Base-by-base conservation (phyloP, 64 coral and sea anemone genomes). In the Platygyra sinensis region DNA sequence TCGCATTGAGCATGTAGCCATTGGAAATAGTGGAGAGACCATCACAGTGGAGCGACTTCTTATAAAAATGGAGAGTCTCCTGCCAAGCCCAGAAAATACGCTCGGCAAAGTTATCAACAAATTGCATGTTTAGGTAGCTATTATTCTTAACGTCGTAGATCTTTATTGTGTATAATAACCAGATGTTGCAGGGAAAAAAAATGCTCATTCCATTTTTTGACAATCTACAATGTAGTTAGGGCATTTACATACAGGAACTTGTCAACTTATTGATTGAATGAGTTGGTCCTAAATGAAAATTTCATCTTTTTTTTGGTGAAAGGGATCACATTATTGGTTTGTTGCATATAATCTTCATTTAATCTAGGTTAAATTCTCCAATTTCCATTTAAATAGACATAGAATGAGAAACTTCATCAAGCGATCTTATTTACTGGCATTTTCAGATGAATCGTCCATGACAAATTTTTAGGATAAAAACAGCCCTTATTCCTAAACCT, bases 21-120 rank as follows among this genome's bases (percentile, higher is more conserved):
- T 99, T 86, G 97, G 97, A 22, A 96, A 93, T 60, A 92, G 86
- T 82, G 96, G 96, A 39, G 97, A 99, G 39, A 99, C 93, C 10
- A 99, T 99, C 7, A 96, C 97, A n/a, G 97, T 99, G 0, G 97
- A 99, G 72, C 69, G 97, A 65, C 91, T 99, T 15, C 75, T 99
- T 24, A 99, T 99, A n/a, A 99, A 96, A 72, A 99, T 99, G 97
- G 97, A 99, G 20, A 95, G 94, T 50, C 87, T 95, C 11, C 72
- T 99, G 13, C 97, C 97, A 1, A 95, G 90, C 63, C 97, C 97
- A 20, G 87, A 95, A 60, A 95, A 96, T 74, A 99, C 97, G 25
- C 88, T 99, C 50, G 93, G 92, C 31, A 99, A 93, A 73, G 90
- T 95, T 32, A 99, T 99, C 33, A 93, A 88, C 72, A 88, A 74